Conservation (phyloP, 2,888 invertebrate species). For the Epistrophe eligans region DNA sequence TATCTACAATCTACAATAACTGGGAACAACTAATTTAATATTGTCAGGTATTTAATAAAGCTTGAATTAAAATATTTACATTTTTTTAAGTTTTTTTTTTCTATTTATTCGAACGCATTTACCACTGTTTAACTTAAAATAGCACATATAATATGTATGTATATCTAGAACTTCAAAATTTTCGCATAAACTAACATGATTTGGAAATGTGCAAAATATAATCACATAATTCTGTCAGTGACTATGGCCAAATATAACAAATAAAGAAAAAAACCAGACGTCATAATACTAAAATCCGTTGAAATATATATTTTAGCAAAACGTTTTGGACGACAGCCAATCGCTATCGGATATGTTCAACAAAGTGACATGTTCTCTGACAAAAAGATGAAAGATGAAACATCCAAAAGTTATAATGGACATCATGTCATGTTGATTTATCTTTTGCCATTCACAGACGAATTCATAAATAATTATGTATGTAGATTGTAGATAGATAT, state of each 20-base stretch:
- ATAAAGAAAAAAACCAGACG: neutral
- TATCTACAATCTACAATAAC: no score
- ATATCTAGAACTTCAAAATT: slow-evolving; percentile 33
- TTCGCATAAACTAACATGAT: slow-evolving; percentile 60
- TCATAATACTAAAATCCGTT: neutral
- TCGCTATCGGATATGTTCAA: slow-evolving; percentile 52
- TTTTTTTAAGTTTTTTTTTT: no score
- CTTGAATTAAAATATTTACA: no score
- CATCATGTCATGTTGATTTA: slow-evolving; percentile 65
- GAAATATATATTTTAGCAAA: neutral
- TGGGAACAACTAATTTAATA: no score
- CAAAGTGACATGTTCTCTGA: slow-evolving; percentile 44
- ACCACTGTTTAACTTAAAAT: slow-evolving; percentile 14
- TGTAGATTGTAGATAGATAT: neutral
- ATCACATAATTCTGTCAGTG: slow-evolving; percentile 65
- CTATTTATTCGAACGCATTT: no score
- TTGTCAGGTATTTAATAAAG: no score
- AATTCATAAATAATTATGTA: slow-evolving; percentile 40
- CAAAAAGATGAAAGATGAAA: slow-evolving; percentile 53
- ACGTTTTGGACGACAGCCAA: slow-evolving; percentile 58
- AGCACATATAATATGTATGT: slow-evolving; percentile 26
- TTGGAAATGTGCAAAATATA: slow-evolving; percentile 64
- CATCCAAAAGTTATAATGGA: slow-evolving; percentile 60
- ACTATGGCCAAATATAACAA: slow-evolving; percentile 43
- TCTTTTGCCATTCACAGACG: slow-evolving; percentile 61